A percentile compares a stretch with the other conserved stretches of the same genome.
Evolutionary conservation across 2,113 vertebrate species (phyloP).

Genomic region (Brachyhypopomus occidentalis): DNA sequence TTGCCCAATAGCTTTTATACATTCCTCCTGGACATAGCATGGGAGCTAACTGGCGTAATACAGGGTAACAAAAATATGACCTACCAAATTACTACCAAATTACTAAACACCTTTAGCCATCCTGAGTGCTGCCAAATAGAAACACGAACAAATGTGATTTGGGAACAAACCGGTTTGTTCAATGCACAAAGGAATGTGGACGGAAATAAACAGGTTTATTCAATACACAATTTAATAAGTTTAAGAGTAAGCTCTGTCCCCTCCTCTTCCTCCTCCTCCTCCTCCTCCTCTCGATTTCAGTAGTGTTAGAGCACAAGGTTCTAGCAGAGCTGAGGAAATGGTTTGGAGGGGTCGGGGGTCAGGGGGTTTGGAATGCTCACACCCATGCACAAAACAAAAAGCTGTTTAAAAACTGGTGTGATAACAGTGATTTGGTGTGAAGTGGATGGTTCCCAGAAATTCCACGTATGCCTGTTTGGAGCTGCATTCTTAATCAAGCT

Average conservation of each 20-base stretch:
- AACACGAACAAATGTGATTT: too few species aligned
- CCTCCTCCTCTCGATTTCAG: not conserved
- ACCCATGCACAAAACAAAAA: too few species aligned
- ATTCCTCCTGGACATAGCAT: not conserved
- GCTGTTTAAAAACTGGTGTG: not conserved
- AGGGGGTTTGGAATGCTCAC: too few species aligned
- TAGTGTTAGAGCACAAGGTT: not conserved
- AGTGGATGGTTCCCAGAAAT: too few species aligned
- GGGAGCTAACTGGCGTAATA: not conserved
- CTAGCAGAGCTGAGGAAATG: not conserved
- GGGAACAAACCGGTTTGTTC: conserved; percentile 31
- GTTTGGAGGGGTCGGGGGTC: too few species aligned
- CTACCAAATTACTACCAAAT: not conserved
- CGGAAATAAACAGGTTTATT: conserved; percentile 28
- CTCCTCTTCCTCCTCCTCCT: not conserved
- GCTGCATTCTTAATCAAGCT: not conserved
- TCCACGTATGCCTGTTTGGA: too few species aligned
- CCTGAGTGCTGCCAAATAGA: conserved; percentile 21
- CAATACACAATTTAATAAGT: conserved; percentile 40
- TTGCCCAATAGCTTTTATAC: not conserved
- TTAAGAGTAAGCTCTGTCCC: conserved; percentile 20
- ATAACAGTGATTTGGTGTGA: not conserved
- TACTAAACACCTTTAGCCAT: not conserved
- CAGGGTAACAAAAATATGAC: not conserved
- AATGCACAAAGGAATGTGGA: conserved; percentile 7